phyloP scores from a whole-genome alignment of 2,888 invertebrate genomes.

The Scotopteryx bipunctaria region DNA sequence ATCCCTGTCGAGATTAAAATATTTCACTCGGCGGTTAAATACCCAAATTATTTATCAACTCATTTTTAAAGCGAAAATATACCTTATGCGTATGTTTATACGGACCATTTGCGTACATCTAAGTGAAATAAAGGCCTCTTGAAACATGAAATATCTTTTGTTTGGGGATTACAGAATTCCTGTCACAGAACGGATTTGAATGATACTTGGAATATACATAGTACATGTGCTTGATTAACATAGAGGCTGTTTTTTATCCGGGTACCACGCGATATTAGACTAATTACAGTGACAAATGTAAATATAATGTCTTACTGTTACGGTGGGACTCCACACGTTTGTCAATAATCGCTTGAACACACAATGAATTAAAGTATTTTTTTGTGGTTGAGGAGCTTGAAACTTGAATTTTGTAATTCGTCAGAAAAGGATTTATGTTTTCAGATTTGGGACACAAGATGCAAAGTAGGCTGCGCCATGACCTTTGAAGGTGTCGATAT shows the following conservation, averaged over 20 bases:
- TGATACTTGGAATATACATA: too few species aligned
- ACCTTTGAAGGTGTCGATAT: constrained; percentile 83
- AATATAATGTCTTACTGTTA: too few species aligned
- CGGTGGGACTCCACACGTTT: too few species aligned
- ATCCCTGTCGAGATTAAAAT: constrained; percentile 74
- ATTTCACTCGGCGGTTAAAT: constrained; percentile 68
- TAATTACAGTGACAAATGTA: too few species aligned
- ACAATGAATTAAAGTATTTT: too few species aligned
- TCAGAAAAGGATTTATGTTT: too few species aligned
- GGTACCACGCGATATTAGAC: too few species aligned
- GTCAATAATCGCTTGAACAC: too few species aligned
- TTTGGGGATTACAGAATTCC: constrained; percentile 33
- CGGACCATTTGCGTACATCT: constrained; percentile 32
- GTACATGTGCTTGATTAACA: too few species aligned
- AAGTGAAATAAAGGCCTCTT: not conserved
- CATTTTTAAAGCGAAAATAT: constrained; percentile 48
- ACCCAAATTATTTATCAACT: constrained; percentile 74
- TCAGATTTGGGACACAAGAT: constrained; percentile 84
- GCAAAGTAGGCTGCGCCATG: constrained; percentile 75
- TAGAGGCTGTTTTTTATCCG: too few species aligned
- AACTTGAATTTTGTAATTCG: not conserved
- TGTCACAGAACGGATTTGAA: too few species aligned
- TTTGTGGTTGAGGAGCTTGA: constrained; percentile 9
- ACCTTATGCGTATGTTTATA: constrained; percentile 37
- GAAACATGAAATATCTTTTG: constrained; percentile 20